Evolutionary conservation across 2,113 vertebrate genomes (phyloP).

Genomic region (Prunella himalayana): DNA sequence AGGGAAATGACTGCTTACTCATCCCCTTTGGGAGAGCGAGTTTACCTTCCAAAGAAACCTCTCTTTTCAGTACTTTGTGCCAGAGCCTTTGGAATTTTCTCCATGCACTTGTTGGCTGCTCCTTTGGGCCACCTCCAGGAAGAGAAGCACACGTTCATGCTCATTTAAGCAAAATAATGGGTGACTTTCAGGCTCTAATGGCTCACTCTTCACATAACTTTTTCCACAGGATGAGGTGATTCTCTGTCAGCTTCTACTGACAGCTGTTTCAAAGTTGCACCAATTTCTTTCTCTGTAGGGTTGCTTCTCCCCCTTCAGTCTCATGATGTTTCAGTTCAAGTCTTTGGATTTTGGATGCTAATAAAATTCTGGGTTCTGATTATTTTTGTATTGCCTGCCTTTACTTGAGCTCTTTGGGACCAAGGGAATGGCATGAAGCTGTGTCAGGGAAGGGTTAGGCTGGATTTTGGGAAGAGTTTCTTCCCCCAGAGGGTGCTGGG

Average conservation of each 20-base stretch:
- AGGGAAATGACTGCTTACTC: slow-evolving; percentile 41
- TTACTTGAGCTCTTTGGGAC: background rate
- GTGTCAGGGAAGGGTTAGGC: background rate
- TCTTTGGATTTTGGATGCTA: background rate
- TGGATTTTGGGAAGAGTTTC: background rate
- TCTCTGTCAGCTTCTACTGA: background rate
- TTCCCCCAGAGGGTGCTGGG: background rate
- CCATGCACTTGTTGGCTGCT: background rate
- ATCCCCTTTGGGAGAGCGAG: slow-evolving; percentile 8
- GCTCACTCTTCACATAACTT: background rate
- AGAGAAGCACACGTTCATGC: background rate
- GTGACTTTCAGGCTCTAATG: background rate
- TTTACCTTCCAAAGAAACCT: slow-evolving; percentile 38
- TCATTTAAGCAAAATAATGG: background rate
- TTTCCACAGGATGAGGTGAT: background rate
- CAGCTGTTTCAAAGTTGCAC: background rate
- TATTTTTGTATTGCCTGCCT: accelerated
- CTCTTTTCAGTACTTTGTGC: background rate
- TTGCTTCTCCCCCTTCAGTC: background rate
- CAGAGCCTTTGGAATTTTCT: background rate
- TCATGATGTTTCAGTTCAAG: background rate
- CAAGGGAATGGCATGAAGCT: background rate
- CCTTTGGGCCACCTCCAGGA: background rate
- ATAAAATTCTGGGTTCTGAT: background rate
- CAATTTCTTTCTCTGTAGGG: background rate